Conservation (phyloP, 2,888 invertebrate species). For the Ophioninae sp. region DNA sequence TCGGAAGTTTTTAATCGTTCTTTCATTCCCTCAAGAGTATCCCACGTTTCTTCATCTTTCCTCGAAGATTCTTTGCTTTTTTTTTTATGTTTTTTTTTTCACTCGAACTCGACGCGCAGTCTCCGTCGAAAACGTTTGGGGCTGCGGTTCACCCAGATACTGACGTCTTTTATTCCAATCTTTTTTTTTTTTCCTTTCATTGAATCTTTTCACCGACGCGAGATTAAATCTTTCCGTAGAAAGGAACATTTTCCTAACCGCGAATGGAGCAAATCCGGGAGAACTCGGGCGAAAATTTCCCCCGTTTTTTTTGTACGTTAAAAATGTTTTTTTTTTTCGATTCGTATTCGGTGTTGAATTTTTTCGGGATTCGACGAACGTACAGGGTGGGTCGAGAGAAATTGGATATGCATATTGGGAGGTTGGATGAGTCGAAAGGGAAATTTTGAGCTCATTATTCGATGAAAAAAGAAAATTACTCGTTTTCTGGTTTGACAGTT, state of each 20-base stretch:
- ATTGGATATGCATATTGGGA: not conserved
- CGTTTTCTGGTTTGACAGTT: not conserved
- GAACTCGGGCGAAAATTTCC: slow-evolving; percentile 48
- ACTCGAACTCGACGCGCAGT: not conserved
- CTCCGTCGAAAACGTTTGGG: slow-evolving; percentile 26
- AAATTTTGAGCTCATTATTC: not conserved
- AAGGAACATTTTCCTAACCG: slow-evolving; percentile 43
- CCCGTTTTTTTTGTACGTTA: slow-evolving; percentile 21
- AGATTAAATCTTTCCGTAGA: slow-evolving; percentile 34
- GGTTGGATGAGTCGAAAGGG: too few relatives aligned
- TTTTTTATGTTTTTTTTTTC: not conserved
- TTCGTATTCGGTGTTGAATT: not conserved
- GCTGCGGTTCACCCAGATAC: slow-evolving; percentile 30
- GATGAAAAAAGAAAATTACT: not conserved
- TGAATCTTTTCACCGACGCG: slow-evolving; percentile 18
- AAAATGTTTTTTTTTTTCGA: slow-evolving; percentile 40
- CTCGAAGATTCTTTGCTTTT: too few relatives aligned
- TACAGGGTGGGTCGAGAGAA: not conserved
- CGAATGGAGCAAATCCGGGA: not conserved
- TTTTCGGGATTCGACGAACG: not conserved
- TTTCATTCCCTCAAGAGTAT: not conserved
- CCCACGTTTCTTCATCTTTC: slow-evolving; percentile 1
- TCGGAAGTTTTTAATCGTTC: slow-evolving; percentile 22
- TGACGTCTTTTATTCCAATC: slow-evolving; percentile 30
- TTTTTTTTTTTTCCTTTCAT: slow-evolving; percentile 1